Conservation (phyloP, 2,888 invertebrate genomes). For the Epinotia demarniana region DNA sequence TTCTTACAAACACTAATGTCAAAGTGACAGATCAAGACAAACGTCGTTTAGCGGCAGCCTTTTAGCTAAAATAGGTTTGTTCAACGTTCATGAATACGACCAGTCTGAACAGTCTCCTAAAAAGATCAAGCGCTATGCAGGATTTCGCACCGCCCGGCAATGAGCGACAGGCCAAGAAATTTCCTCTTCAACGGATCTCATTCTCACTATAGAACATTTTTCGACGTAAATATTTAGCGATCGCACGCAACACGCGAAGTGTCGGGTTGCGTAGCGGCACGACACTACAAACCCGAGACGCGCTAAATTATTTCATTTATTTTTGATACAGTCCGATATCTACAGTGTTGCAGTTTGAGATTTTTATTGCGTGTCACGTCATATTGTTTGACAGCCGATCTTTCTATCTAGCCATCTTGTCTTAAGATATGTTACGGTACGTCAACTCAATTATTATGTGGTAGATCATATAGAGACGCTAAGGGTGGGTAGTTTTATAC, state of each 20-base stretch:
- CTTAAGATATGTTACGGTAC: background rate
- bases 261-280: constrained; percentile 77
- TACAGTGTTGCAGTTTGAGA: constrained; percentile 16
- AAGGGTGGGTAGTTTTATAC: no score
- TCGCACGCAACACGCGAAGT: constrained; percentile 70
- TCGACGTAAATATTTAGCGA: constrained; percentile 47
- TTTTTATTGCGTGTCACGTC: constrained; percentile 32
- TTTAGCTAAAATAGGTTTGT: no score
- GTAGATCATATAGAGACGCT: no score
- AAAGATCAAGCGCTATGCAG: background rate
- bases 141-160: background rate
- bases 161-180: background rate
- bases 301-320: constrained; percentile 59
- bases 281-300: constrained; percentile 79
- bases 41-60: no score
- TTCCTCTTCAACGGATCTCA: constrained; percentile 25
- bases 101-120: no score
- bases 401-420: constrained; percentile 20
- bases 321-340: constrained; percentile 58
- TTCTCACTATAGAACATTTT: constrained; percentile 31
- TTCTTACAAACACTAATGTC: no score
- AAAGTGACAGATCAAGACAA: no score
- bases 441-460: no score
- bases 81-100: no score
- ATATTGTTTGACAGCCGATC: constrained; percentile 31